A percentile compares a stretch with the other conserved stretches of the same genome.
These are phyloP conservation scores for Notarius lentiginosus DNA, from an alignment of 2,113 vertebrate genomes.

Conservation along the genomic window DNA sequence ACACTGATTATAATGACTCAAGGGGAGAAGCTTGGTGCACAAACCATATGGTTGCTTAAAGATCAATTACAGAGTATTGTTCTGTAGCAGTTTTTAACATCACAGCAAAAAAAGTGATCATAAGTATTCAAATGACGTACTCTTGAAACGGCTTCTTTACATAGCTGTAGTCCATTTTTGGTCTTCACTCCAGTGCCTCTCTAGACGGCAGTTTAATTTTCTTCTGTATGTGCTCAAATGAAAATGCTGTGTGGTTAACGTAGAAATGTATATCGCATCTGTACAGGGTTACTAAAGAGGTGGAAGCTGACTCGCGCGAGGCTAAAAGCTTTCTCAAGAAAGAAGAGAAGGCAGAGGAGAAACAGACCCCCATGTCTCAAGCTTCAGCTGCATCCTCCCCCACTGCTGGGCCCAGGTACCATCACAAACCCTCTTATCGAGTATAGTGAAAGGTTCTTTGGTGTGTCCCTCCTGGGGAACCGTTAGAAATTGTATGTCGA, in stretches of 20 bases:
- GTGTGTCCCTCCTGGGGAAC: background rate
- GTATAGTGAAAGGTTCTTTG: background rate
- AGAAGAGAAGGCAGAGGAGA: conserved; percentile 60
- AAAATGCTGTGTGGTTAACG: background rate
- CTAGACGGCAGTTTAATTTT: background rate
- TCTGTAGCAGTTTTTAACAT: background rate
- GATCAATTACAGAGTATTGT: background rate
- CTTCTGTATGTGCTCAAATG: background rate
- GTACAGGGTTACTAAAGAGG: conserved; percentile 89
- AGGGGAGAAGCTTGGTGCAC: background rate
- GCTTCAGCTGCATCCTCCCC: background rate
- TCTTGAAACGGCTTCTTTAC: background rate
- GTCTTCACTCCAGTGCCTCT: no score
- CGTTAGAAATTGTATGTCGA: background rate
- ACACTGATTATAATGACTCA: background rate
- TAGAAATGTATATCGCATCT: background rate
- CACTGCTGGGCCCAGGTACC: conserved; percentile 67
- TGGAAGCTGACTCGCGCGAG: conserved; percentile 85
- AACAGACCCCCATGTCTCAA: background rate
- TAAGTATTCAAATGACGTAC: background rate
- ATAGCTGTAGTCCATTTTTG: no score
- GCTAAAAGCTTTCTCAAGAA: conserved; percentile 84
- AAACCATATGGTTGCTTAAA: background rate
- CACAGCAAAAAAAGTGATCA: background rate
- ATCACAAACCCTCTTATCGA: background rate